A percentile compares a stretch with the other conserved stretches of the same genome.
Conservation (phyloP, 2,888 invertebrate species). For the Cerastoderma edule region DNA sequence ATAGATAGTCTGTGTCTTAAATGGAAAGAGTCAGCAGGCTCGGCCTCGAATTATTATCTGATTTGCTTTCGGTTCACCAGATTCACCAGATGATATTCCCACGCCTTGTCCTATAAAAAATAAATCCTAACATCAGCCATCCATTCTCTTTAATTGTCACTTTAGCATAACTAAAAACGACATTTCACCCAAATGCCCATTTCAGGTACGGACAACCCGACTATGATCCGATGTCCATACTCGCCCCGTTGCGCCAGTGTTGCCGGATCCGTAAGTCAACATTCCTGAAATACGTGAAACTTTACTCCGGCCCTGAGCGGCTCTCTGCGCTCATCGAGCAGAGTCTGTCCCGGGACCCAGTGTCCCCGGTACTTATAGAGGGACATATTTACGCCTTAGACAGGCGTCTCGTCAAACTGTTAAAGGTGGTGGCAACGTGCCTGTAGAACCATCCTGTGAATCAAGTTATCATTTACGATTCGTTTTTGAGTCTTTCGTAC, state of each 20-base stretch:
- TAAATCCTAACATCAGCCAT: no score
- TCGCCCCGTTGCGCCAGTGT: conserved; percentile 97
- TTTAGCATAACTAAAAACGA: no score
- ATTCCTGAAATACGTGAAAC: conserved; percentile 88
- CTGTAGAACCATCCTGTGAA: conserved; percentile 14
- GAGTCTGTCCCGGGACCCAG: conserved; percentile 92
- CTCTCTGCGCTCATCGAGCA: conserved; percentile 91
- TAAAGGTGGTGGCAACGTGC: conserved; percentile 63
- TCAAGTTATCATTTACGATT: conserved; percentile 9
- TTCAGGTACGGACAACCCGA: conserved; percentile 93
- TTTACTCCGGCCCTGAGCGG: conserved; percentile 81
- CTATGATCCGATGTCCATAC: conserved; percentile 96
- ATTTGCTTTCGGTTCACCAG: no score
- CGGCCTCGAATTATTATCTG: no score
- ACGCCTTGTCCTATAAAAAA: no score
- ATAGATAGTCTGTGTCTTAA: no score
- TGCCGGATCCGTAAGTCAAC: conserved; percentile 95
- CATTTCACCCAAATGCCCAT: no score
- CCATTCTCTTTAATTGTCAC: background rate
- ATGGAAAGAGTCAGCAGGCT: no score
- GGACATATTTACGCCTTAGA: conserved; percentile 96
- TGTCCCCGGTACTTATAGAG: conserved; percentile 95
- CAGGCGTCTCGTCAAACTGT: conserved; percentile 87
- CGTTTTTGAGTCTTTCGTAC: no score
- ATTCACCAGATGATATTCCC: background rate